Base-by-base conservation (phyloP, 2,888 invertebrate genomes). In the Thera britannica region DNA sequence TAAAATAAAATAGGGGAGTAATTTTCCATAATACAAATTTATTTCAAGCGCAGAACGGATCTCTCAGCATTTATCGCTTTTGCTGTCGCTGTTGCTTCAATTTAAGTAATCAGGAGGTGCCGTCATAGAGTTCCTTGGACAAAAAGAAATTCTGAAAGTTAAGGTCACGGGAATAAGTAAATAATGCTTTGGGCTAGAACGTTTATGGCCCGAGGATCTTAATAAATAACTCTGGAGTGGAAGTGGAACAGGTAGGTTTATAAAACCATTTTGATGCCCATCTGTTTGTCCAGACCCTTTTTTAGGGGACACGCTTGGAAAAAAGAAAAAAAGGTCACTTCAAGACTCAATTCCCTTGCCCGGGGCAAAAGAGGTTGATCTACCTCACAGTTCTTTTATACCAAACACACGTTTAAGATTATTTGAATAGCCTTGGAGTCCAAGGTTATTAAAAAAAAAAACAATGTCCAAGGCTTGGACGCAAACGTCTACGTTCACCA, bases 81-180 rank as follows among this genome's bases (percentile, higher is more conserved):
- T 1, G 34, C 52, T 34, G 9, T 52, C 9, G 52, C 52, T 8
- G 9, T 46, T 46, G 9, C 52, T 34, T 34, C 23, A 51, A 2
- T 52, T 51, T 52, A 34, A 34, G 34, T 34, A 52, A 52, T 52
- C 52, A 52, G 52, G 8, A 34, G 34, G 34, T 12, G 12, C 52
- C 9, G 23, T 52, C 52, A 34, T 52, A 34, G 34, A 52, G 34
- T 52, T 52, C 7, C 34, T 52, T 52, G 34, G 34, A 34, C 52
- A 34, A 52, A 52, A 52, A 52, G 51, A 52, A 52, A 34, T 6
- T 49, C 23, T 8, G 23, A 23, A 49, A 12, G 49, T 49, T 49
- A 49, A 52, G 52, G 52, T 52, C 52, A 34, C 52, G 34, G 34
- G 52, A 52, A 34, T 52, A 52, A 46, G 52, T 52, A 52, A 52